Conservation (phyloP, 2,797 vertebrate species). For the Myiothlypis coronata region DNA sequence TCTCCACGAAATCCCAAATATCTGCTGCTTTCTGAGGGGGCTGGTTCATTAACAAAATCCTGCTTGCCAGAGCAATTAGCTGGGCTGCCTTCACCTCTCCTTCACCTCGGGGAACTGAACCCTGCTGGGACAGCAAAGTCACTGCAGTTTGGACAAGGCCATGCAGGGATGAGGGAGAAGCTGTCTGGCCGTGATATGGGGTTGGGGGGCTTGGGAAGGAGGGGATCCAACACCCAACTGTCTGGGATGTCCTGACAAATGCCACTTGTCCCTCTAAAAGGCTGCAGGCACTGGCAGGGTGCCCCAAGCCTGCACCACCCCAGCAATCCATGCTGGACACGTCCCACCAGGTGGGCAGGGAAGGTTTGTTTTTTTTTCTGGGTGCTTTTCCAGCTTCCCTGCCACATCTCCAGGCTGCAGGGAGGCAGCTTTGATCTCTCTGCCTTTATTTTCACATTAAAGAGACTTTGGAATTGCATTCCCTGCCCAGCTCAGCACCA, state of each 20-base stretch:
- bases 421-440: slow-evolving; percentile 9
- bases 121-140: neutral
- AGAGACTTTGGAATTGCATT: neutral
- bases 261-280: neutral
- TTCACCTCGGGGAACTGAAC: neutral
- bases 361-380: neutral
- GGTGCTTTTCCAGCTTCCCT: neutral
- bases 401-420: neutral
- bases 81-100: slow-evolving; percentile 20
- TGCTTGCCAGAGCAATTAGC: neutral
- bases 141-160: rapidly evolving
- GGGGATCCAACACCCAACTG: rapidly evolving
- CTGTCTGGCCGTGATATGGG: rapidly evolving
- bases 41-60: slow-evolving; percentile 29
- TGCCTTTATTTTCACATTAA: neutral
- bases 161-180: rapidly evolving
- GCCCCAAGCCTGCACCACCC: neutral
- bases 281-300: neutral
- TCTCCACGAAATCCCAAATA: neutral
- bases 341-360: neutral
- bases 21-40: neutral
- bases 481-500: neutral
- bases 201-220: neutral
- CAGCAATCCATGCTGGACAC: neutral
- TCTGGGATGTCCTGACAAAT: neutral